A percentile compares a stretch with the other conserved stretches of the same genome.
Evolutionary conservation across 2,888 invertebrate species (phyloP).

Genomic region (Apamea anceps): DNA sequence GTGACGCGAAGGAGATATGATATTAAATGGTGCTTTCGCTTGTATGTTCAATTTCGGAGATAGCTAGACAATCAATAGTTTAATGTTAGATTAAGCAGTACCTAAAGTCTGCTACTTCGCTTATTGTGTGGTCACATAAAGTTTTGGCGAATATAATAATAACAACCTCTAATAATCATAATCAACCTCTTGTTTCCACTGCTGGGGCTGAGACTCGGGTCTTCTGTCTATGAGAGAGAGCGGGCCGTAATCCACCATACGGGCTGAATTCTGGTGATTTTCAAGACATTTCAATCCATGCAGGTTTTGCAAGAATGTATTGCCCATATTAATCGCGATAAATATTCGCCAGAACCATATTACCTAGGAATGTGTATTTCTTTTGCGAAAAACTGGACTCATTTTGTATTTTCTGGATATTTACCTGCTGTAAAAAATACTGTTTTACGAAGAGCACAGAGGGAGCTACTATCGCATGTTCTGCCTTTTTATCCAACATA

Average conservation of each 20-base stretch:
- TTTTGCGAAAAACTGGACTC: neutral
- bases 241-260: neutral
- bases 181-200: neutral
- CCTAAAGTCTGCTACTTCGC: constrained; percentile 30
- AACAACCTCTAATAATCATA: too few species aligned
- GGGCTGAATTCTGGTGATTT: too few species aligned
- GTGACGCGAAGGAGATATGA: constrained; percentile 32
- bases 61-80: constrained; percentile 51
- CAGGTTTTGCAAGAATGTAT: neutral
- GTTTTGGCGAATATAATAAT: constrained; percentile 39
- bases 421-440: constrained; percentile 1
- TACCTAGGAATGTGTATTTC: neutral
- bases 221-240: neutral
- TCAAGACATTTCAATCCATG: too few species aligned
- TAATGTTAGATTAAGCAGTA: constrained; percentile 40
- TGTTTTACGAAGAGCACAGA: constrained; percentile 10
- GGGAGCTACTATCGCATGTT: constrained; percentile 19
- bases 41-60: constrained; percentile 52
- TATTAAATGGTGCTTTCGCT: constrained; percentile 68
- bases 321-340: neutral
- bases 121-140: neutral
- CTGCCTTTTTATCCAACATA: neutral
- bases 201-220: neutral
- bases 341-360: constrained; percentile 20
- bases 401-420: constrained; percentile 6